Conservation (phyloP, 2,797 vertebrate genomes). For the Dicrostonyx torquatus region DNA sequence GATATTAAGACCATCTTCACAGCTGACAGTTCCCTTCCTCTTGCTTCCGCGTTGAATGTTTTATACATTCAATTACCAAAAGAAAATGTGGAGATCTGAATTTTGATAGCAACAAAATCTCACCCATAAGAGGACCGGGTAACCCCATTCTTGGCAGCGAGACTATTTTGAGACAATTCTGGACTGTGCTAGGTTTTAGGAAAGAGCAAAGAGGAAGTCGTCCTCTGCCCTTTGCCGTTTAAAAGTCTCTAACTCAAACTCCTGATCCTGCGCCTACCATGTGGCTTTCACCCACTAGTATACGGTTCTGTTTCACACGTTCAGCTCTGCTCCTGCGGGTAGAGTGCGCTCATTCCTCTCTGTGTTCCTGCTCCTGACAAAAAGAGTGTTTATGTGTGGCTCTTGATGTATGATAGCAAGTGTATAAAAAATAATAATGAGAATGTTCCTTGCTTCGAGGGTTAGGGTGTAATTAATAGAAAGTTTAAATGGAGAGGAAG, state of each 20-base stretch:
- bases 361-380: neutral
- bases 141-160: neutral
- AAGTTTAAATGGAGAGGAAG: neutral
- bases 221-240: neutral
- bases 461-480: neutral
- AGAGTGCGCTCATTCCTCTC: neutral
- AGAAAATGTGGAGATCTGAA: neutral
- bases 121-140: neutral
- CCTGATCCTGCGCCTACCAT: too few relatives aligned
- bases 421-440: neutral
- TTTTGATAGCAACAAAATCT: neutral
- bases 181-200: neutral
- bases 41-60: neutral
- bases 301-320: neutral
- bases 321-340: neutral
- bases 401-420: neutral
- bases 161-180: neutral
- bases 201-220: neutral
- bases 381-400: neutral
- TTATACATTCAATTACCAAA: neutral
- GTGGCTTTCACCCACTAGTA: neutral
- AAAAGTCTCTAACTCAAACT: neutral
- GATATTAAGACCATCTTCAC: neutral
- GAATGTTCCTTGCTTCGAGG: neutral
- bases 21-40: neutral